phyloP scores from a whole-genome alignment of 30 jellyfish, hydroid and myxozoan genomes.

The Cassiopea andromeda region DNA sequence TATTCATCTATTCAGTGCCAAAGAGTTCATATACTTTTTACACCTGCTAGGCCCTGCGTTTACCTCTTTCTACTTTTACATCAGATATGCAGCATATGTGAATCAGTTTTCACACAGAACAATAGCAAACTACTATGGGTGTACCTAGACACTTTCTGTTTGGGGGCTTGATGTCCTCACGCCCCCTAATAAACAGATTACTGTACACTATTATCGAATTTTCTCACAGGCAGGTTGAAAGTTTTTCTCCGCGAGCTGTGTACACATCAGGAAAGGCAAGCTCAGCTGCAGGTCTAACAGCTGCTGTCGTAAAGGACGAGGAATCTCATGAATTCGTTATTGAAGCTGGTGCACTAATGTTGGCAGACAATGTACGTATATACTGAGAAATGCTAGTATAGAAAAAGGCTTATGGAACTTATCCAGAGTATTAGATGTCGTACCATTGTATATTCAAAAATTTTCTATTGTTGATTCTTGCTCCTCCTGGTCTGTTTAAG shows the following conservation, averaged over 20 bases:
- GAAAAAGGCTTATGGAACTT: not conserved
- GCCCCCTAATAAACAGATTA: not conserved
- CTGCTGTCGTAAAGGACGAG: conserved; percentile 99
- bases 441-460: too few relatives aligned
- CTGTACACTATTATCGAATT: not conserved
- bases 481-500: not conserved
- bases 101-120: too few relatives aligned
- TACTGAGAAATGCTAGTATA: not conserved
- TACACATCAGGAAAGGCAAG: conserved; percentile 99
- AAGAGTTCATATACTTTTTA: too few relatives aligned
- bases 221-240: conserved; percentile 92
- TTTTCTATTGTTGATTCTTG: not conserved
- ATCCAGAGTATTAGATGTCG: too few relatives aligned
- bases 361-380: conserved; percentile 96
- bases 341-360: conserved; percentile 99
- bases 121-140: too few relatives aligned
- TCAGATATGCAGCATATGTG: too few relatives aligned
- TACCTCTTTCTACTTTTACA: too few relatives aligned
- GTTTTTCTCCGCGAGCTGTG: conserved; percentile 99
- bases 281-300: conserved; percentile 99
- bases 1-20: too few relatives aligned
- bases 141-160: too few relatives aligned
- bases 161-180: too few relatives aligned
- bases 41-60: too few relatives aligned
- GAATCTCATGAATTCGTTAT: conserved; percentile 98